Base-by-base conservation (phyloP, 2,888 invertebrate species). In the Papilio demoleus region DNA sequence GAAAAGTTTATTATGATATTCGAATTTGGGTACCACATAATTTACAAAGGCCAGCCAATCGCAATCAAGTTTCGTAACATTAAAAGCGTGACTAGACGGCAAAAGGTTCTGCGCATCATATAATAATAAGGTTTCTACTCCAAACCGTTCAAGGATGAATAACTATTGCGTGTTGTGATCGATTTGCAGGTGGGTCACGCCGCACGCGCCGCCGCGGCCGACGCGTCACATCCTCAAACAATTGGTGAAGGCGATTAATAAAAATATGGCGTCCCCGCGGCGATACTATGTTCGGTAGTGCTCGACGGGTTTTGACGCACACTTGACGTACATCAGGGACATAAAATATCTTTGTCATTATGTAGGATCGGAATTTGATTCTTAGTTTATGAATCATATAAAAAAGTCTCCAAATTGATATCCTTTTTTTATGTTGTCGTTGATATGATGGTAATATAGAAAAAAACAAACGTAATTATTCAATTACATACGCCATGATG, bases 181-280 rank as follows among this genome's bases (percentile, higher is more conserved):
- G 76, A 86, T 92, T 90, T 80, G 89, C 84, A 92, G 88, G 87
- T 85, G 81, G 85, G 79, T 88, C 92, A 92, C 92, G 92, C 85
- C 47, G 47, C 47, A 47, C 47, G 47, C 47, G 47, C 47, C 47
- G 79, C 81, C 85, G 80, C 81, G 84, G 79, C 79, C 83, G 85
- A 89, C 90, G 86, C 91, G 90, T 92, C 92, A 92, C 89, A 92
- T 92, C 92, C 92, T 91, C 85, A 72, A 79, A 80, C 83, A 88
- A 90, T 90, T 91, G 90, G 90, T 79, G 82, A 87, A 82, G 78
- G 81, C 85, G 89, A 91, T 92, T 91, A 92, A 91, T 92, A 91
- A 92, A 91, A 91, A 86, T 85, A 86, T 84, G 85, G 90, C 85
- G 90, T 85, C 80, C 80, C 82, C 86, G 84, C 83, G 79, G 80